Conservation (phyloP, 1,140 invertebrate species). For the Bombus waltoni region DNA sequence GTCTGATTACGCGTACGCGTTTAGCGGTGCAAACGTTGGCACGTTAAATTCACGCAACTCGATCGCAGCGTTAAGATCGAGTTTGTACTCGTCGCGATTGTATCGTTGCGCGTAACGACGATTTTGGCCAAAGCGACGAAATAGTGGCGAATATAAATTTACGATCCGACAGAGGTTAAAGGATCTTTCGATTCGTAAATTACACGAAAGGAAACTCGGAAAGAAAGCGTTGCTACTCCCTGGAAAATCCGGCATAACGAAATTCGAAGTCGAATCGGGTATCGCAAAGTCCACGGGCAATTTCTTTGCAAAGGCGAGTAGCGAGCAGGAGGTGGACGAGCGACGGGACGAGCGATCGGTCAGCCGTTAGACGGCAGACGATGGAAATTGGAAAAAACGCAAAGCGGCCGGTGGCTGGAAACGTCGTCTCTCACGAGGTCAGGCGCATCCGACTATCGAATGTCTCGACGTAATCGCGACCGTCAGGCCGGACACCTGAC, state of each 20-base stretch:
- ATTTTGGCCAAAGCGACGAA: too few relatives aligned
- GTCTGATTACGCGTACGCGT: neutral
- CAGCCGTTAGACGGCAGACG: neutral
- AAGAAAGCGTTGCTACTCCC: too few relatives aligned
- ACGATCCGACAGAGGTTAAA: too few relatives aligned
- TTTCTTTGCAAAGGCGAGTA: too few relatives aligned
- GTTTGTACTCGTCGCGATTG: too few relatives aligned
- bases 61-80: neutral
- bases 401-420: neutral
- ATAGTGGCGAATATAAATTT: too few relatives aligned
- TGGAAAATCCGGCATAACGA: too few relatives aligned
- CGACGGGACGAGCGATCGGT: neutral
- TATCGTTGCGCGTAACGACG: neutral
- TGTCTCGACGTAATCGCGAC: conserved; percentile 43
- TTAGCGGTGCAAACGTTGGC: neutral
- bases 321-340: too few relatives aligned
- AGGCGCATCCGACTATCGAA: conserved; percentile 51
- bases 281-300: too few relatives aligned
- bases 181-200: too few relatives aligned
- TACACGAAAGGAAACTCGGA: too few relatives aligned
- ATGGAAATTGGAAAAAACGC: neutral
- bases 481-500: conserved; percentile 71
- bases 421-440: conserved; percentile 32
- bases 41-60: neutral
- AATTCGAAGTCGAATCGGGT: too few relatives aligned